These are phyloP conservation scores for Parthenolecanium corni DNA, from an alignment of 2,888 invertebrate genomes.

Conservation along the genomic window DNA sequence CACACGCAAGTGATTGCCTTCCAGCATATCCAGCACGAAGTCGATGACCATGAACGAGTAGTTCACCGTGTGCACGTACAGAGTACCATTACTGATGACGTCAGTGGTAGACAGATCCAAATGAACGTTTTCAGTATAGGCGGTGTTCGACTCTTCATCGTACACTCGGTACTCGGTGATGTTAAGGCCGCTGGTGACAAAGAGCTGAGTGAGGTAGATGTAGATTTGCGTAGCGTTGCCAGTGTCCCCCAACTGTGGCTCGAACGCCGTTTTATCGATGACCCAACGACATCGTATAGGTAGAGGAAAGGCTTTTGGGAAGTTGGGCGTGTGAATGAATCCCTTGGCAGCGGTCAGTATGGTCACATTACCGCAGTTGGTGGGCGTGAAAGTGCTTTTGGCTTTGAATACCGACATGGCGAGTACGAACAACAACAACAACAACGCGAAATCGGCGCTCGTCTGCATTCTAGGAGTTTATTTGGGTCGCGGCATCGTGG, in stretches of 20 bases:
- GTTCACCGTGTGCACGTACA: conserved; percentile 52
- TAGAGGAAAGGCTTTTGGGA: conserved; percentile 66
- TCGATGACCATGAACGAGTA: conserved; percentile 69
- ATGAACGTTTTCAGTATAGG: conserved; percentile 39
- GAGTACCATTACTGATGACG: too few species aligned
- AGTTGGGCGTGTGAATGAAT: conserved; percentile 68
- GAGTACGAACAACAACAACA: conserved; percentile 9
- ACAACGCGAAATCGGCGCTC: conserved; percentile 12
- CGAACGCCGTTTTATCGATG: conserved; percentile 56
- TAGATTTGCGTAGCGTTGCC: conserved; percentile 57
- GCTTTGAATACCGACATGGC: conserved; percentile 13
- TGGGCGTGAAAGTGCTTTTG: conserved; percentile 14
- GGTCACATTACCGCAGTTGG: conserved; percentile 8
- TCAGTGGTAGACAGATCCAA: conserved; percentile 24
- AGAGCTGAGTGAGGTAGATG: conserved; percentile 78
- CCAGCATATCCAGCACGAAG: conserved; percentile 56
- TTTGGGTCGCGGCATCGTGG: conserved; percentile 14
- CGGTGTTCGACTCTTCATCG: conserved; percentile 39
- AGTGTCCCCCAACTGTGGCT: too few species aligned
- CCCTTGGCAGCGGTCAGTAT: conserved; percentile 40
- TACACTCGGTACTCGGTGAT: conserved; percentile 68
- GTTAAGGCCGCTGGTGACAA: conserved; percentile 62
- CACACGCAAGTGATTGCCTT: conserved; percentile 73
- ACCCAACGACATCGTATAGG: conserved; percentile 81
- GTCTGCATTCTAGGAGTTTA: conserved; percentile 20